Conservation (phyloP, 2,113 vertebrate species). For the Scytalopus superciliaris region DNA sequence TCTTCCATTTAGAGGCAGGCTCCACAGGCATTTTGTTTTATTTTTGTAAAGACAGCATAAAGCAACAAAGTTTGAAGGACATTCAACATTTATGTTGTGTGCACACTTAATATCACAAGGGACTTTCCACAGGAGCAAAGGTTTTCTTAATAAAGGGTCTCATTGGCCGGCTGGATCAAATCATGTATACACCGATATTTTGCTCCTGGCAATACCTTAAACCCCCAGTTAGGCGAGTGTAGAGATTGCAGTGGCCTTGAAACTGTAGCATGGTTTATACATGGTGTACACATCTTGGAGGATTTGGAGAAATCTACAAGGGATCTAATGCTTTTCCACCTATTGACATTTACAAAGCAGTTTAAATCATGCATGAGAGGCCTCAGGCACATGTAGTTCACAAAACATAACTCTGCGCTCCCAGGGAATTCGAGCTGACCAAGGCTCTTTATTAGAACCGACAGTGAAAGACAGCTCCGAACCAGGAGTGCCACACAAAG, state of each 20-base stretch:
- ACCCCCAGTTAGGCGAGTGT: conserved; percentile 79
- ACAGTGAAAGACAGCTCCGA: conserved; percentile 81
- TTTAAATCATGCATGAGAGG: conserved; percentile 90
- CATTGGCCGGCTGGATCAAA: conserved; percentile 72
- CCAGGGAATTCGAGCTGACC: conserved; percentile 81
- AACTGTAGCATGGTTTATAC: conserved; percentile 73
- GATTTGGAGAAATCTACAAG: conserved; percentile 82
- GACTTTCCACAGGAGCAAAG: conserved; percentile 58
- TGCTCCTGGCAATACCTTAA: conserved; percentile 82
- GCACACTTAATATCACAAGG: conserved; percentile 40
- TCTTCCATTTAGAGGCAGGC: conserved; percentile 8
- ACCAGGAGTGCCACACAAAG: conserved; percentile 72
- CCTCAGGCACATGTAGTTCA: conserved; percentile 83
- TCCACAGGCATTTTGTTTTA: background rate
- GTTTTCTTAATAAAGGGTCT: conserved; percentile 72
- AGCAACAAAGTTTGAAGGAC: conserved; percentile 71
- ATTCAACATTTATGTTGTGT: conserved; percentile 71
- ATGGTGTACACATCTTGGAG: conserved; percentile 77
- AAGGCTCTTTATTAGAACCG: conserved; percentile 85
- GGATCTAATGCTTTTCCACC: conserved; percentile 82
- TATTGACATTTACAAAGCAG: conserved; percentile 90
- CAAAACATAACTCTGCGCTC: conserved; percentile 76
- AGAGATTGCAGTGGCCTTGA: conserved; percentile 79
- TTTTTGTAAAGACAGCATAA: conserved; percentile 52
- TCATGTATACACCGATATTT: conserved; percentile 74